phyloP scores from a whole-genome alignment of 2,888 invertebrate genomes.

The Clostera curtula region DNA sequence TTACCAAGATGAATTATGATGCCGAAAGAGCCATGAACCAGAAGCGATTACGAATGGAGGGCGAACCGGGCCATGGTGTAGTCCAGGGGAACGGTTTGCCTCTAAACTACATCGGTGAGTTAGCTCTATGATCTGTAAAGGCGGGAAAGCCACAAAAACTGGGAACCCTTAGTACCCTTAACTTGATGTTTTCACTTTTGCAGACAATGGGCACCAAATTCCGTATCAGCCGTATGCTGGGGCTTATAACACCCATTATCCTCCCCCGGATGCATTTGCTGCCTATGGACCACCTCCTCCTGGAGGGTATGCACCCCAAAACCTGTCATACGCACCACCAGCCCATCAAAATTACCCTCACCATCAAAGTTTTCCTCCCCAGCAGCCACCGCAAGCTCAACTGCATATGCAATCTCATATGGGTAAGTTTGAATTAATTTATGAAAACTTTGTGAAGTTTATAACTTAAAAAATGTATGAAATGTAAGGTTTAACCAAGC shows the following conservation, averaged over 20 bases:
- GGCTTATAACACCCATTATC: slow-evolving; percentile 70
- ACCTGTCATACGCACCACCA: slow-evolving; percentile 66
- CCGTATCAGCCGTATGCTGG: slow-evolving; percentile 69
- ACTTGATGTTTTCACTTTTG: slow-evolving; percentile 26
- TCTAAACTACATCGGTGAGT: slow-evolving; percentile 68
- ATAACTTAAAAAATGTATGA: slow-evolving; percentile 1
- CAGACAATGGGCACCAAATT: slow-evolving; percentile 72
- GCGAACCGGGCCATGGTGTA: slow-evolving; percentile 68
- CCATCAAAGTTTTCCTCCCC: slow-evolving; percentile 65
- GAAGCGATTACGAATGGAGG: slow-evolving; percentile 72
- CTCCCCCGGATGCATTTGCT: slow-evolving; percentile 66
- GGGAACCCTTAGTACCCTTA: too few relatives aligned
- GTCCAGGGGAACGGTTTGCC: slow-evolving; percentile 72
- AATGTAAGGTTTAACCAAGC: too few relatives aligned
- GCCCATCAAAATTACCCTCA: slow-evolving; percentile 70
- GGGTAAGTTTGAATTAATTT: slow-evolving; percentile 40
- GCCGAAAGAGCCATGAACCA: slow-evolving; percentile 72
- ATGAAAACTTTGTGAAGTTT: slow-evolving; percentile 10
- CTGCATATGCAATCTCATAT: slow-evolving; percentile 68
- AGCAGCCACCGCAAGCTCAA: slow-evolving; percentile 59
- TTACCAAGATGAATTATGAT: slow-evolving; percentile 72
- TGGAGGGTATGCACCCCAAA: slow-evolving; percentile 65
- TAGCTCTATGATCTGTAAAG: slow-evolving; percentile 13
- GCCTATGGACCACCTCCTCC: slow-evolving; percentile 67
- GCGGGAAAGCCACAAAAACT: slow-evolving; percentile 20